phyloP scores from a whole-genome alignment of 2,113 vertebrate species.

The Channa maculata region DNA sequence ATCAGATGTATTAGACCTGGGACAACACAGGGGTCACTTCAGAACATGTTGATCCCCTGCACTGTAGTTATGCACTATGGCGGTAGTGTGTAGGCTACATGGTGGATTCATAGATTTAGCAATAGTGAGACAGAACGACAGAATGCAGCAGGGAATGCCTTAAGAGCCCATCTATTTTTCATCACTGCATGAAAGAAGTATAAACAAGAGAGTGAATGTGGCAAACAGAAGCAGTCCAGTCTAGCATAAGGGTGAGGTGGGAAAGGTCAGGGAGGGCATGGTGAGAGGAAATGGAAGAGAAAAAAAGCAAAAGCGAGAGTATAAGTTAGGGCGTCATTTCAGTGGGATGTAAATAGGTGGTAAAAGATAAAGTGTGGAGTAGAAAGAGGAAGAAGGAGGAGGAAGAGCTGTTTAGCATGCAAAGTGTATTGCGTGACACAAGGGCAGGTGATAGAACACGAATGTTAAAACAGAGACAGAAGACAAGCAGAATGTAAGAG shows the following conservation, averaged over 20 bases:
- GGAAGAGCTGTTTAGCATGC: slow-evolving; percentile 55
- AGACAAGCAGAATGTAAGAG: slow-evolving; percentile 28
- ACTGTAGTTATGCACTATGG: slow-evolving; percentile 20
- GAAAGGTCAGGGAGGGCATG: too few relatives aligned
- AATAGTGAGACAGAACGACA: not conserved
- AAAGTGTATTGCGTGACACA: slow-evolving; percentile 51
- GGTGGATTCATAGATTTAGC: slow-evolving; percentile 7
- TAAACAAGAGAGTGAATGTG: not conserved
- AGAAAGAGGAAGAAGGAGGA: slow-evolving; percentile 22
- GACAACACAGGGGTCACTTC: slow-evolving; percentile 18
- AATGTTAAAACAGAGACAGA: slow-evolving; percentile 62
- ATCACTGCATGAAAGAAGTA: slow-evolving; percentile 1
- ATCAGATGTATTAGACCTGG: slow-evolving; percentile 5
- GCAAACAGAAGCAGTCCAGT: not conserved
- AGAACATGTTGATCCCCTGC: slow-evolving; percentile 26
- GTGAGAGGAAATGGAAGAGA: not conserved
- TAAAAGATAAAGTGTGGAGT: slow-evolving; percentile 28
- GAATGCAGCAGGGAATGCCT: not conserved
- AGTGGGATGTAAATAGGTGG: slow-evolving; percentile 23
- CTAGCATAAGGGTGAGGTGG: not conserved
- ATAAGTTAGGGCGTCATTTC: slow-evolving; percentile 1
- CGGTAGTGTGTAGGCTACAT: slow-evolving; percentile 2
- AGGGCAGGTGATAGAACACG: slow-evolving; percentile 67
- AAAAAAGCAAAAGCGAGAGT: not conserved
- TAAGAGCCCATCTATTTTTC: not conserved